Evolutionary conservation across 2,113 vertebrate species (phyloP).

Genomic region (Quiscalus mexicanus): DNA sequence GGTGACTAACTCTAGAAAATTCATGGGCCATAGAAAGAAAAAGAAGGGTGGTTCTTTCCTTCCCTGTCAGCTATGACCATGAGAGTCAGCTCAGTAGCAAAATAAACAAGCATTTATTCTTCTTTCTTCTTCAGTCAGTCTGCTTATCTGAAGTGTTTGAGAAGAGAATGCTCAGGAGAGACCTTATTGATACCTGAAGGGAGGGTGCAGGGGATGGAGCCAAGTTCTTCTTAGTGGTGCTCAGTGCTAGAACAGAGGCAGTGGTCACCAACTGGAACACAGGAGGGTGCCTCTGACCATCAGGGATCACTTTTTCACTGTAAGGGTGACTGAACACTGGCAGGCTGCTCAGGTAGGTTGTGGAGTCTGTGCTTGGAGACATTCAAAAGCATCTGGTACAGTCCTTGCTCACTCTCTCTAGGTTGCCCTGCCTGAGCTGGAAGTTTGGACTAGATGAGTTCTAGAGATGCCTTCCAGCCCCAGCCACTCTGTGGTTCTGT

Average conservation of each 20-base stretch:
- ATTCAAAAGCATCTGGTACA: not conserved
- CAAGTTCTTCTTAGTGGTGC: not conserved
- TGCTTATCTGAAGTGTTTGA: not conserved
- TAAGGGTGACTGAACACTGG: not conserved
- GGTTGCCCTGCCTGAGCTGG: not conserved
- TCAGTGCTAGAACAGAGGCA: not conserved
- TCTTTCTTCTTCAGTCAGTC: not conserved
- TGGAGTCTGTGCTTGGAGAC: not conserved
- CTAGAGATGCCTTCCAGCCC: not conserved
- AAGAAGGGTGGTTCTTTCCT: not conserved
- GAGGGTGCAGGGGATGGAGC: not conserved
- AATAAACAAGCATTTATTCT: not conserved
- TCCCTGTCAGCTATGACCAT: not conserved
- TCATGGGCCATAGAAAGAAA: not conserved
- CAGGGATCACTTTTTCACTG: not conserved
- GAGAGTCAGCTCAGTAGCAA: not conserved
- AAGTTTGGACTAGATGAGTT: not conserved
- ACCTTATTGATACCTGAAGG: not conserved
- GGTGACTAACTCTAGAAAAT: not conserved
- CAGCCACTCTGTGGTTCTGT: not conserved
- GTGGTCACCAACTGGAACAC: not conserved
- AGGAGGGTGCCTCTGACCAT: not conserved
- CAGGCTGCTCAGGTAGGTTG: not conserved
- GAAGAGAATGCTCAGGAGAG: not conserved
- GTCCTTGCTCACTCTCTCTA: not conserved